phyloP scores from a whole-genome alignment of 2,113 vertebrate species.

The Aegithalos caudatus region DNA sequence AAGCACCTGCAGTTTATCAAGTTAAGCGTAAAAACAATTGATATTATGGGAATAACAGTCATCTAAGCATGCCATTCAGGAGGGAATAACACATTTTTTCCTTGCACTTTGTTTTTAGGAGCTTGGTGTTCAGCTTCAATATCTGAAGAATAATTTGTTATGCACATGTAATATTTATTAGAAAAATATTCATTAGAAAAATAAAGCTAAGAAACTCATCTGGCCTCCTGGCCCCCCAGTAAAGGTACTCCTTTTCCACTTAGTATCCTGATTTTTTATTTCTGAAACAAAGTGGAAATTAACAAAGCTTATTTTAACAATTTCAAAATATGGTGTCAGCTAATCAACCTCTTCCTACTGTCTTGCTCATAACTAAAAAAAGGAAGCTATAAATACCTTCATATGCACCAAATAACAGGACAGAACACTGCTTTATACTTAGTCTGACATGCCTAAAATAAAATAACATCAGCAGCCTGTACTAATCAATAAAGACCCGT shows the following conservation, averaged over 20 bases:
- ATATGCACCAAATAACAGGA: not conserved
- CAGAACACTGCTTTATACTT: not conserved
- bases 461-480: not conserved
- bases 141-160: not conserved
- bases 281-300: not conserved
- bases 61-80: not conserved
- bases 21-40: constrained; percentile 10
- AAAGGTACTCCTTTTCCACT: not conserved
- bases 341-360: not conserved
- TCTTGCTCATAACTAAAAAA: not conserved
- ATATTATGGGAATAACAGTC: constrained; percentile 26
- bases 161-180: not conserved
- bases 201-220: not conserved
- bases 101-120: not conserved
- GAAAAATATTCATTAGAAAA: not conserved
- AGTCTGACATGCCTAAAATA: not conserved
- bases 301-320: not conserved
- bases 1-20: constrained; percentile 51
- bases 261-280: not conserved
- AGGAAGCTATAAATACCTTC: not conserved
- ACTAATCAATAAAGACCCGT: not conserved
- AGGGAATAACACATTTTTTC: not conserved
- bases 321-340: not conserved
- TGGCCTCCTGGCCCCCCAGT: fast-evolving
- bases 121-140: not conserved